Evolutionary conservation across 2,797 vertebrate genomes (phyloP).

Genomic region (Eulemur coronatus): DNA sequence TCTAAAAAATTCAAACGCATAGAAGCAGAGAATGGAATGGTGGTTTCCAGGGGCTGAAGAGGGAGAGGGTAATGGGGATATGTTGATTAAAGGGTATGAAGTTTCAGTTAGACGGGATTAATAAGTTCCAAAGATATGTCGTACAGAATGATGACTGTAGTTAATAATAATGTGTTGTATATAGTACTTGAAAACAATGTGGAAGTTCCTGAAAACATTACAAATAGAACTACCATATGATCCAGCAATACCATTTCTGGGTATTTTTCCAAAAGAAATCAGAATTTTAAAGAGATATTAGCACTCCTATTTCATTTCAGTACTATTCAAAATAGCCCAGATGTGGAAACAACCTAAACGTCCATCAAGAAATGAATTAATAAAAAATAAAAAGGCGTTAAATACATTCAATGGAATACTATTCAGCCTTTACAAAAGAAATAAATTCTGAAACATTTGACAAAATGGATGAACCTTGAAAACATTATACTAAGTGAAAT

Average conservation of each 20-base stretch:
- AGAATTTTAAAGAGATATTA: neutral
- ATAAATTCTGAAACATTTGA: neutral
- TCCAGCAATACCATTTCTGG: neutral
- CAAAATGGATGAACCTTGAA: neutral
- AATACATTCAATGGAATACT: neutral
- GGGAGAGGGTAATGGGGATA: neutral
- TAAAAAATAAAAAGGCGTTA: neutral
- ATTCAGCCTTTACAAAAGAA: neutral
- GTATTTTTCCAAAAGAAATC: neutral
- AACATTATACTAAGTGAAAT: neutral
- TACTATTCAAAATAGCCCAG: neutral
- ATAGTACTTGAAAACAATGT: neutral
- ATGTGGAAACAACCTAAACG: neutral
- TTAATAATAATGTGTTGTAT: neutral
- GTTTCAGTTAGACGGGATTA: neutral
- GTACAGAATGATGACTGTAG: neutral
- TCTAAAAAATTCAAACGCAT: neutral
- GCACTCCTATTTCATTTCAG: neutral
- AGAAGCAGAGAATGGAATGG: neutral
- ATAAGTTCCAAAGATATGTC: neutral
- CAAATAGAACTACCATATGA: neutral
- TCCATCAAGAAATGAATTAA: neutral
- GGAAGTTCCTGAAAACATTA: neutral
- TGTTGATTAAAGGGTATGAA: neutral
- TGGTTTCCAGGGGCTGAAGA: neutral